These are phyloP conservation scores for Oryctolagus cuniculus DNA, from an alignment of 2,113 vertebrate genomes.

Conservation along the genomic window DNA sequence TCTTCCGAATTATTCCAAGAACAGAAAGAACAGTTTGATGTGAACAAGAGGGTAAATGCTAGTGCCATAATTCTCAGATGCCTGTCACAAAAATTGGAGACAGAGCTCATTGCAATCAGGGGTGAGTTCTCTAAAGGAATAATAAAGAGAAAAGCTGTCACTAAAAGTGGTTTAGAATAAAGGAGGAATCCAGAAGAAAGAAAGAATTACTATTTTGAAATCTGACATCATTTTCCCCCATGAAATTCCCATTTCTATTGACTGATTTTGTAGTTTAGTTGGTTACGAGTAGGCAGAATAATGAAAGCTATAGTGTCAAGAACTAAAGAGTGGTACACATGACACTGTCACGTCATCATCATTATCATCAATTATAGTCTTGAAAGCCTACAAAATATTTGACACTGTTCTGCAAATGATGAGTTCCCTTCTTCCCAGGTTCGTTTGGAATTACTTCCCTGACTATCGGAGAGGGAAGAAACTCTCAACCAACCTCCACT, in stretches of 20 bases:
- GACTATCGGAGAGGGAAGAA: neutral
- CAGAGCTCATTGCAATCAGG: constrained; percentile 73
- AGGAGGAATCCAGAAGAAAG: constrained; percentile 60
- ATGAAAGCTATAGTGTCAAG: constrained; percentile 67
- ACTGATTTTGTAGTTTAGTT: constrained; percentile 67
- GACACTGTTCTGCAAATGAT: constrained; percentile 32
- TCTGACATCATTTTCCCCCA: constrained; percentile 63
- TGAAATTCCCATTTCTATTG: constrained; percentile 71
- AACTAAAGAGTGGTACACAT: constrained; percentile 26
- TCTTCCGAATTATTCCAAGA: constrained; percentile 76
- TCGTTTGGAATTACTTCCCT: constrained; percentile 9
- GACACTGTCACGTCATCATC: constrained; percentile 43
- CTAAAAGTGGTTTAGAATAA: constrained; percentile 73
- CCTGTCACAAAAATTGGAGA: constrained; percentile 77
- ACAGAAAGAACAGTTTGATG: constrained; percentile 74
- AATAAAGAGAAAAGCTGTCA: constrained; percentile 79
- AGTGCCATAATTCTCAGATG: constrained; percentile 70
- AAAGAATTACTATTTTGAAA: constrained; percentile 74
- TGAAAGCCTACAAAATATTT: constrained; percentile 49
- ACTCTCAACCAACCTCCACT: neutral
- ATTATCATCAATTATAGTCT: constrained; percentile 66
- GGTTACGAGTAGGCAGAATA: constrained; percentile 47
- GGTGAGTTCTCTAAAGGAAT: constrained; percentile 75
- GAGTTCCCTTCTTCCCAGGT: constrained; percentile 31
- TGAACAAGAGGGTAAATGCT: constrained; percentile 74